Evolutionary conservation across 2,888 invertebrate species (phyloP), one percentile per base, ranked within the genome.

Genomic region (Hydrotaea diabolus): DNA sequence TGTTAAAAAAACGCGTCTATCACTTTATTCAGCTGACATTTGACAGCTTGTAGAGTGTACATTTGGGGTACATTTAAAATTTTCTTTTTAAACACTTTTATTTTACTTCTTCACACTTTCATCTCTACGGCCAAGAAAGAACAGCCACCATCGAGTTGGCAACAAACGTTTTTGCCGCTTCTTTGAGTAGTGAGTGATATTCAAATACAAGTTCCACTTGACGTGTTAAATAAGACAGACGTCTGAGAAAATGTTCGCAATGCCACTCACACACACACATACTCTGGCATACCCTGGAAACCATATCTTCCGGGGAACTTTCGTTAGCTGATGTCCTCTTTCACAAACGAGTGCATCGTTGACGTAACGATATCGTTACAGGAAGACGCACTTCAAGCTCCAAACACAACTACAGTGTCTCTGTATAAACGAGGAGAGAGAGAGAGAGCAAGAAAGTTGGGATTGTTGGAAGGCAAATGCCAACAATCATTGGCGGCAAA

Each of bases 201-300:
- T 55, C 55, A 55, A 55, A 55, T n/a, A 49, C 49, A 13, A 55
- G 21, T 55, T 55, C 55, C 55, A 55, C 55, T 55, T 55, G 55
- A 55, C 55, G 23, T 21, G 55, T 55, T 21, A 55, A 55, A 55
- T 21, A 21, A 55, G 55, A 55, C 23, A 55, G 55, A 55, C 23
- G 21, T 55, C 55, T 55, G 55, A 55, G 55, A 19, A 55, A 21
- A 21, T 1, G 21, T 49, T 21, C 19, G 55, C 5, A 19, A 55
- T 55, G n/a, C 1, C n/a, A n/a, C 39, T 8, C 39, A 39, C 39
- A 39, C 11, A 43, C 15, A 15, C 15, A 43, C 43, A 31, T 9
- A 11, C 43, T 7, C 43, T n/a, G n/a, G n/a, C n/a, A n/a, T n/a
- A n/a, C n/a, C n/a, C n/a, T n/a, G n/a, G n/a, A 8, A 1, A 53